Evolutionary conservation across 2,888 invertebrate species (phyloP), one percentile per base, ranked within the genome.

Genomic region (Augiades crinisus): DNA sequence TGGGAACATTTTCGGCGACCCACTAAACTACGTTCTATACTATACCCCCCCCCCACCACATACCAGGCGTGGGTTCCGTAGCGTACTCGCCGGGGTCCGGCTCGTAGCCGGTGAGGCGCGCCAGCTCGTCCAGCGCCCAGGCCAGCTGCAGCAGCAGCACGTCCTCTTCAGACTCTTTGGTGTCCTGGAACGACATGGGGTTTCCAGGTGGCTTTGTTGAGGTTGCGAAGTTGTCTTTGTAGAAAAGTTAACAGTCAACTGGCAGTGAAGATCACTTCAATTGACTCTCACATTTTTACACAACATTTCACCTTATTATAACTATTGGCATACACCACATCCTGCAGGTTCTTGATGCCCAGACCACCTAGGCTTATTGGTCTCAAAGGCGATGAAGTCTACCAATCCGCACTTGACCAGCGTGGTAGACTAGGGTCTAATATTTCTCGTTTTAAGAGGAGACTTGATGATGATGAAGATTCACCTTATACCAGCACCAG

Each of bases 111-210:
- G 86, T 86, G 44, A 78, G 70, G 2, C 65, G 62, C 8, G 88
- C 86, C 44, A 88, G 67, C 6, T 77, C 69, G 60, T 87, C 86
- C 46, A 88, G 64, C 64, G 82, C 79, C 81, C 79, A 84, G 7
- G 88, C 85, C 58, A 88, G 63, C 53, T 78, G 77, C n/a, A 85
- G 58, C 1, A 88, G 63, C 58, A 86, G 59, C 55, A 81, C 79
- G 38, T 77, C 76, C 19, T 86, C 84, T 2, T 79, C 73, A 0
- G 49, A 43, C 6, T 13, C 65, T 62, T 1, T 70, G 62, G 10
- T 70, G 67, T 53, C 41, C 58, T 62, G 22, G 5, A 40, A 40
- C 5, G n/a, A n/a, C n/a, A n/a, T n/a, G n/a, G n/a, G n/a, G n/a
- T n/a, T n/a, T n/a, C n/a, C n/a, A n/a, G n/a, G n/a, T n/a, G n/a